These are phyloP conservation scores for Uria lomvia DNA, from an alignment of 2,113 vertebrate genomes.

Conservation along the genomic window DNA sequence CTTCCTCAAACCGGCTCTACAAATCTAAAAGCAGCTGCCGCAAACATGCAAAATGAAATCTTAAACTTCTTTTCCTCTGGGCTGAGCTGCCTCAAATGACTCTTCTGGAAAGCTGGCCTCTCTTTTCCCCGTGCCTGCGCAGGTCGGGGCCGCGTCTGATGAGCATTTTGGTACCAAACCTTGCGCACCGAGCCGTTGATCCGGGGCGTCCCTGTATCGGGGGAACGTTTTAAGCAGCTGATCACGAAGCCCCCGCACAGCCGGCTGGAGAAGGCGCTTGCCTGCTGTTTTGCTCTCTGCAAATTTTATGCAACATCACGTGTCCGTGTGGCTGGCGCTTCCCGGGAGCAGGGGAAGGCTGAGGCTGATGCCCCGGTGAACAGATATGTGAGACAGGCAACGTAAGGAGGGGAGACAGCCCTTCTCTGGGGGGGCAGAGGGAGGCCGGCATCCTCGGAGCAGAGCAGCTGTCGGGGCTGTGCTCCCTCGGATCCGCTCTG, in stretches of 20 bases:
- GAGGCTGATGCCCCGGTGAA: not conserved
- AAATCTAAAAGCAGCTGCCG: not conserved
- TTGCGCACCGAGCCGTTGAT: accelerated
- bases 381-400: not conserved
- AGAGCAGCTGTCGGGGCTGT: not conserved
- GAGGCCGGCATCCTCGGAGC: not conserved
- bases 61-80: not conserved
- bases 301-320: not conserved
- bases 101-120: not conserved
- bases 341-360: not conserved
- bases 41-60: not conserved
- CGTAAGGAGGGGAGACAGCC: not conserved
- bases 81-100: not conserved
- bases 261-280: not conserved
- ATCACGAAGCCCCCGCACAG: not conserved
- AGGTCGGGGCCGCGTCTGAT: not conserved
- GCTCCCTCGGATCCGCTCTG: not conserved
- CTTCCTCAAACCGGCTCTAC: not conserved
- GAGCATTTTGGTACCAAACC: not conserved
- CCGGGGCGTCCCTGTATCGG: accelerated
- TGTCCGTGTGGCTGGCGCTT: not conserved
- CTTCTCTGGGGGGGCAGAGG: not conserved
- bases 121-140: accelerated
- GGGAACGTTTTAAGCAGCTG: accelerated
- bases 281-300: not conserved